Evolutionary conservation across 2,797 vertebrate species (phyloP), one percentile per base, ranked within the genome.

Genomic region (Lophotriccus pileatus): DNA sequence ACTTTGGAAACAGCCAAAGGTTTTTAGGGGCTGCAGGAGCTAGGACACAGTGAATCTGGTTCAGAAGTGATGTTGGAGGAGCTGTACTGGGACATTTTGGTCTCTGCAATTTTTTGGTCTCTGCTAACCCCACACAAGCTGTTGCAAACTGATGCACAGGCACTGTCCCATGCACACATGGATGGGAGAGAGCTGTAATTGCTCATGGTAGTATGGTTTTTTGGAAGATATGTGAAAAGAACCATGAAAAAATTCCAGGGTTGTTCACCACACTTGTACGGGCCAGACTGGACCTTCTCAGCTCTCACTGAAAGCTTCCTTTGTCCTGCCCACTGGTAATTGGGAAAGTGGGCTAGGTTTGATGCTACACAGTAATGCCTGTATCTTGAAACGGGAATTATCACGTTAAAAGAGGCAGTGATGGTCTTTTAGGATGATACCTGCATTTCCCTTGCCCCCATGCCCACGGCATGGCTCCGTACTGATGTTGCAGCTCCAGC

Each of bases 41-140:
- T 22, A 23, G 32, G 25, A 56, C 20, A 4, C 7, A 37, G 14
- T 27, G 37, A n/a, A 9, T 77, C 32, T 67, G 28, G 27, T 34
- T 77, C 49, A 64, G 49, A 88, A 86, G 25, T 44, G 60, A 11
- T n/a, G 34, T 13, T 60, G 43, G 27, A 84, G 58, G 53, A 84
- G 32, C 64, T 75, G n/a, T 44, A 49, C 7, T 19, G 76, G 46
- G 23, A 62, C 19, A 25, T 73, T 58, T 41, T 76, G 43, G 11
- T 76, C 34, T 39, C 70, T 3, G 3, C 4, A 25, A 47, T 1
- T 1, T 27, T 59, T 37, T 21, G 11, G 32, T 39, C n/a, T 39
- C 27, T 0, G 0, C 22, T 67, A 88, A 14, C 10, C 9, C 28
- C 80, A 50, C 24, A 10, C 2, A 27, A n/a, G 25, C 18, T 85